Percentiles rank a stretch among this genome's conserved stretches.
phyloP scores from a whole-genome alignment of 2,113 vertebrate species.

The Apistogramma diplotaenia region DNA sequence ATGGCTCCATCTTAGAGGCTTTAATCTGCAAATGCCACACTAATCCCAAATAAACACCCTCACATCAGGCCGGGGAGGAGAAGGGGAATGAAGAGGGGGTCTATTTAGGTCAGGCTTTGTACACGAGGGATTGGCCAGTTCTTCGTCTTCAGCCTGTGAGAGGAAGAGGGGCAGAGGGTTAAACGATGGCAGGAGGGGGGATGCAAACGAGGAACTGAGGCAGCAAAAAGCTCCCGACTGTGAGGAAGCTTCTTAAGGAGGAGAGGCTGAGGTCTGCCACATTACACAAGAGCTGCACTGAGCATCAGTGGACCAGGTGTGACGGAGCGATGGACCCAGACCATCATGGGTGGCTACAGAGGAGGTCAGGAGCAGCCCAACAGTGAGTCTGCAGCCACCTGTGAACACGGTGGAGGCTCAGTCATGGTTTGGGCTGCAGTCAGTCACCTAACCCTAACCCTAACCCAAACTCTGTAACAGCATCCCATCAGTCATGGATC shows the following conservation, averaged over 20 bases:
- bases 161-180: background rate
- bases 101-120: conserved; percentile 60
- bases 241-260: no score
- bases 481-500: background rate
- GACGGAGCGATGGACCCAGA: no score
- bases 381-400: no score
- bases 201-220: background rate
- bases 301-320: no score
- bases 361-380: no score
- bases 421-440: no score
- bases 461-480: background rate
- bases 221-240: background rate
- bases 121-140: background rate
- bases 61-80: background rate
- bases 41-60: conserved; percentile 60
- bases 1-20: conserved; percentile 40
- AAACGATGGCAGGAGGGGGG: background rate
- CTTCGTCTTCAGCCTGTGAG: background rate
- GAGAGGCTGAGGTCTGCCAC: no score
- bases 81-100: background rate
- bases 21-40: conserved; percentile 61
- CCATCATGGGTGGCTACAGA: no score
- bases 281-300: no score
- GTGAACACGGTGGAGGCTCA: no score
- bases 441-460: no score